A percentile compares a stretch with the other conserved stretches of the same genome.
Conservation (phyloP, 1,140 invertebrate species). For the Thaumatotibia leucotreta region DNA sequence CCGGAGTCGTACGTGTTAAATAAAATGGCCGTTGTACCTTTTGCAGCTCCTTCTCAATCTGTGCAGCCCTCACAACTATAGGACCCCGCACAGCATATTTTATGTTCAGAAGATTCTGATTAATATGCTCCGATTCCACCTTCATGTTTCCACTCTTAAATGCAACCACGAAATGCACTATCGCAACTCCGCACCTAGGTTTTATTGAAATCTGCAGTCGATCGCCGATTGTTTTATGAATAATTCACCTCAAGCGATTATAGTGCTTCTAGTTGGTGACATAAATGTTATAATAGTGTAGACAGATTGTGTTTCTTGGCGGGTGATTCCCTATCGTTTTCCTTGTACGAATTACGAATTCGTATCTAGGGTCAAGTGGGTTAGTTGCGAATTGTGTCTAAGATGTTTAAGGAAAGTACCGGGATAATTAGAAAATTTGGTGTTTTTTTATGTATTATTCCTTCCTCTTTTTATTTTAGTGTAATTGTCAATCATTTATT, state of each 20-base stretch:
- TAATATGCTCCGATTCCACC: conserved; percentile 85
- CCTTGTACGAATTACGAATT: not conserved
- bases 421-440: no score
- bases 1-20: no score
- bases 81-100: conserved; percentile 94
- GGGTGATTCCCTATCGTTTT: not conserved
- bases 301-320: not conserved
- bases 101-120: conserved; percentile 91
- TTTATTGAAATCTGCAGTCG: not conserved
- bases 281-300: not conserved
- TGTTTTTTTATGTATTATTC: no score
- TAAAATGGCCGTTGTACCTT: conserved; percentile 78
- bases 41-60: conserved; percentile 87
- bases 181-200: not conserved
- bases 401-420: not conserved
- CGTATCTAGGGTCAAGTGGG: not conserved
- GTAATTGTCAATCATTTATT: no score
- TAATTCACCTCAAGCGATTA: not conserved
- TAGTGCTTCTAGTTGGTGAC: not conserved
- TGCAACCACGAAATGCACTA: not conserved
- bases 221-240: not conserved
- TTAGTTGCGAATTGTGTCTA: not conserved
- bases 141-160: conserved; percentile 35
- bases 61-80: conserved; percentile 87
- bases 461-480: no score